Percentiles rank a stretch among this genome's conserved stretches.
Conservation (phyloP, 2,888 invertebrate species). For the Pterostichus niger region DNA sequence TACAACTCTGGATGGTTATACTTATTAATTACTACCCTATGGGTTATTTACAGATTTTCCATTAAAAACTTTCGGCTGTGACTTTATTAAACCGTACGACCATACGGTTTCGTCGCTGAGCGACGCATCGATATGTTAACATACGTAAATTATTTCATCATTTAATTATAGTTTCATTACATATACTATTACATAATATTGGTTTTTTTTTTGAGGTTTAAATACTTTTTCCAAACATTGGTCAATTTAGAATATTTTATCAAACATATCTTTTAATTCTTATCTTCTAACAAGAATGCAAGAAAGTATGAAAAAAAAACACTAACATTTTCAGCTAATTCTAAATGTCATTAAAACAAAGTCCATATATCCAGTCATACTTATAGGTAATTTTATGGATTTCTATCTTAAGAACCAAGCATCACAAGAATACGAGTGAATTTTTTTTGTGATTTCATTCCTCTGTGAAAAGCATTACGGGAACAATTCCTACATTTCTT, state of each 20-base stretch:
- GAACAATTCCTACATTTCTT: not conserved
- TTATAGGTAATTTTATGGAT: slow-evolving; percentile 20
- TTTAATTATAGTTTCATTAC: slow-evolving; percentile 10
- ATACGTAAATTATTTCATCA: slow-evolving; percentile 18
- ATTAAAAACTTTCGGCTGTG: no score
- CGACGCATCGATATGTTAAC: no score
- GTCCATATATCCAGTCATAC: slow-evolving; percentile 33
- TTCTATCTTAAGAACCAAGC: slow-evolving; percentile 32
- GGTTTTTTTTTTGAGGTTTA: not conserved
- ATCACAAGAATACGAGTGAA: slow-evolving; percentile 41
- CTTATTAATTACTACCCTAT: no score
- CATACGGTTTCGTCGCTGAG: no score
- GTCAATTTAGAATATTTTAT: not conserved
- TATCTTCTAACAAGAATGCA: slow-evolving; percentile 19
- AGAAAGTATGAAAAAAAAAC: not conserved
- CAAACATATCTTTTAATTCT: not conserved
- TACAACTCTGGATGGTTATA: no score
- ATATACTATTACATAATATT: not conserved
- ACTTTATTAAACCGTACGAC: no score
- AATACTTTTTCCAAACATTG: slow-evolving; percentile 1
- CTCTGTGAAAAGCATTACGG: not conserved
- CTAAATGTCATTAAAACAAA: slow-evolving; percentile 23
- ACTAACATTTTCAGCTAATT: not conserved
- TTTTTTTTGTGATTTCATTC: slow-evolving; percentile 19
- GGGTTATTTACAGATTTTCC: no score